Evolutionary conservation across 2,113 vertebrate species (phyloP).

Genomic region (Notarius quadriscutis): DNA sequence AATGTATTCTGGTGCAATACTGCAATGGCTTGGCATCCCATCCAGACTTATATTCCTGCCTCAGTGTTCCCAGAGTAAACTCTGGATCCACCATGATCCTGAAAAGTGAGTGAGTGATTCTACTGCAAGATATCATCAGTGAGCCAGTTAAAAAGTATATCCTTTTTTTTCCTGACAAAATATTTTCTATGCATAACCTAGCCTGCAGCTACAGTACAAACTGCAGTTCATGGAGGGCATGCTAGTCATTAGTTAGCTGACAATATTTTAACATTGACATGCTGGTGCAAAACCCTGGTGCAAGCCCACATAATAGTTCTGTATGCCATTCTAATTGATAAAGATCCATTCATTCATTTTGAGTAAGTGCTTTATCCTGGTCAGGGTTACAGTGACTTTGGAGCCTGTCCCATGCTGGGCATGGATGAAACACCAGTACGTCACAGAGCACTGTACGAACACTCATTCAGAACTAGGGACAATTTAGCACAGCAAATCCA

Average conservation of each 20-base stretch:
- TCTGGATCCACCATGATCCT: background rate
- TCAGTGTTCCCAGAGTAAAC: background rate
- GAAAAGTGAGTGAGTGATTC: background rate
- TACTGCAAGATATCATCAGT: background rate
- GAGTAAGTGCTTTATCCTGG: background rate
- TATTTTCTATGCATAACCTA: background rate
- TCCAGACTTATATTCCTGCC: background rate
- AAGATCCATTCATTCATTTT: background rate
- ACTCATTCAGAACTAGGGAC: background rate
- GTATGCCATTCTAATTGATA: background rate
- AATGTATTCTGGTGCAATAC: background rate
- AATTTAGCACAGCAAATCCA: background rate
- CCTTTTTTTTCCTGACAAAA: background rate
- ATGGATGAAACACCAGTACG: background rate
- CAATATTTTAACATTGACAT: background rate
- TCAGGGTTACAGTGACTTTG: background rate
- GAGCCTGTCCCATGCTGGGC: background rate
- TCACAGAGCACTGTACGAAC: background rate
- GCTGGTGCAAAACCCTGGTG: constrained; percentile 3
- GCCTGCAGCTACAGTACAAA: background rate
- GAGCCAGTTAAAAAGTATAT: background rate
- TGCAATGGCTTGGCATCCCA: background rate
- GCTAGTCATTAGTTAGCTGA: background rate
- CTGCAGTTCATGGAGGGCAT: background rate
- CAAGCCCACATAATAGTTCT: background rate